Percentiles rank a stretch among this genome's conserved stretches.
Evolutionary conservation across 2,888 invertebrate genomes (phyloP).

Genomic region (Drosophila prostipennis): DNA sequence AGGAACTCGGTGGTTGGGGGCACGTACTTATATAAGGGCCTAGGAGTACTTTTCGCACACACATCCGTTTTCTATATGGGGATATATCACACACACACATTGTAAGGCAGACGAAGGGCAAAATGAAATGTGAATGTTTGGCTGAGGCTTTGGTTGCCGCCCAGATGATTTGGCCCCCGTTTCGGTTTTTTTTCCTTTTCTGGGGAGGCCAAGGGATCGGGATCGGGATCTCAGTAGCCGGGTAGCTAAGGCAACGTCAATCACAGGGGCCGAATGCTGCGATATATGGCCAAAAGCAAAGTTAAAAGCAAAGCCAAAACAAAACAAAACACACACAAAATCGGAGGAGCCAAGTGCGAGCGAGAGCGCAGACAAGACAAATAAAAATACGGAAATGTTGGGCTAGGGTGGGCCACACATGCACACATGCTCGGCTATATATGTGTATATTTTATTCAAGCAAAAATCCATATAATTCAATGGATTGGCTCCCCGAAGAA

Average conservation of each 20-base stretch:
- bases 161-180: constrained; percentile 81
- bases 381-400: constrained; percentile 62
- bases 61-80: constrained; percentile 29
- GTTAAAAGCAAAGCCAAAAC: constrained; percentile 44
- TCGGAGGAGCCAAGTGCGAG: constrained; percentile 38
- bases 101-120: constrained; percentile 49
- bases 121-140: constrained; percentile 72
- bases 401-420: constrained; percentile 37
- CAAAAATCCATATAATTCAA: constrained; percentile 75
- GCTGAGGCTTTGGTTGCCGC: constrained; percentile 81
- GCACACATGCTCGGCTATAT: constrained; percentile 7
- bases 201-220: constrained; percentile 40
- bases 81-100: constrained; percentile 31
- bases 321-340: constrained; percentile 54
- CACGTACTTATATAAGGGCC: constrained; percentile 75
- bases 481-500: constrained; percentile 59
- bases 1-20: constrained; percentile 14
- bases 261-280: constrained; percentile 61
- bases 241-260: constrained; percentile 69
- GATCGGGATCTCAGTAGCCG: constrained; percentile 49
- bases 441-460: constrained; percentile 61
- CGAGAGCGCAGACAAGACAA: constrained; percentile 32
- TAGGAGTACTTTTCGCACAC: constrained; percentile 69
- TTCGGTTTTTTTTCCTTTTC: not conserved
- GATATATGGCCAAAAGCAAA: constrained; percentile 42